Evolutionary conservation across 1,140 invertebrate species (phyloP).

Genomic region (Globodera rostochiensis): DNA sequence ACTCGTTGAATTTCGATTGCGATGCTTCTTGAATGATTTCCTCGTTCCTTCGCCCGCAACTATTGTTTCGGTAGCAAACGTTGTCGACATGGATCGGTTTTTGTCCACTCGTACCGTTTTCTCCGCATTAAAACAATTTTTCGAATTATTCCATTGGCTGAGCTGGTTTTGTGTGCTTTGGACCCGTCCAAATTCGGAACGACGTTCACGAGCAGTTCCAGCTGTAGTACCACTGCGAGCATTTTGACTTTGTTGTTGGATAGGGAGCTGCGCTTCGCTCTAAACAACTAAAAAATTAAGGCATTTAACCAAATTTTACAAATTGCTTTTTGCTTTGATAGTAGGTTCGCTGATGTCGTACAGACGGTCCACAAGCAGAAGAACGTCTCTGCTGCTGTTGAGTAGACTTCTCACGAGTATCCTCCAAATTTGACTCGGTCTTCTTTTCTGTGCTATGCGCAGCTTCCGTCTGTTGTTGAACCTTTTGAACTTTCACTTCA

Average conservation of each 20-base stretch:
- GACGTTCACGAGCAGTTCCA: conserved; percentile 1
- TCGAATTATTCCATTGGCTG: not conserved
- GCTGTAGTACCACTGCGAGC: not conserved
- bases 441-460: not conserved
- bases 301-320: conserved; percentile 15
- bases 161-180: conserved; percentile 4
- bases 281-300: conserved; percentile 1
- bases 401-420: not conserved
- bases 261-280: not conserved
- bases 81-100: conserved; percentile 17
- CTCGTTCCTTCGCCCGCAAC: not conserved
- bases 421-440: not conserved
- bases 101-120: not conserved
- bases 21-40: not conserved
- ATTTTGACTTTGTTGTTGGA: conserved; percentile 8
- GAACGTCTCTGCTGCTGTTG: conserved; percentile 1
- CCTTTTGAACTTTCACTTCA: conserved; percentile 1
- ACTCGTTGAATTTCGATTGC: conserved; percentile 26
- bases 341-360: conserved; percentile 1
- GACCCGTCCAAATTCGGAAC: conserved; percentile 22
- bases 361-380: conserved; percentile 7
- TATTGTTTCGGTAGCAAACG: not conserved
- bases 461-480: not conserved
- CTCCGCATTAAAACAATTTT: not conserved
- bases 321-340: conserved; percentile 28